Base-by-base conservation (phyloP, 2,888 invertebrate species). In the Drosophila diplacantha region DNA sequence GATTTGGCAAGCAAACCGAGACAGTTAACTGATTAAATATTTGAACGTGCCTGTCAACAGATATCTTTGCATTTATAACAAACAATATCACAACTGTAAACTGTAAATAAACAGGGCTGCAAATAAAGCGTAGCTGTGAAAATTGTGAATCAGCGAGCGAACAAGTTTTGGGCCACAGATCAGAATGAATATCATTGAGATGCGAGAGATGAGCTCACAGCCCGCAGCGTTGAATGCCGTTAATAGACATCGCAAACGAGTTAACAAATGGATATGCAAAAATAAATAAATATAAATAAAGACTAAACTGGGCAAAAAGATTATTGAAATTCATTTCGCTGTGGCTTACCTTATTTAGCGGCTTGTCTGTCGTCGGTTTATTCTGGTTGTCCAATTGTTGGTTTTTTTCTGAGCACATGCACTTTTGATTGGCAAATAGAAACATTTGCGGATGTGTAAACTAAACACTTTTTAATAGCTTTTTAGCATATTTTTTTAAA, bases 181-280 rank as follows among this genome's bases (percentile, higher is more conserved):
- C 60, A 60, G 69, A 66, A 57, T 58, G 61, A 66, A 57, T 52
- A 35, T 66, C 53, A 65, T 47, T 52, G 24, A 39, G 55, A 52
- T 56, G 29, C 38, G 47, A 71, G 82, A 81, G 82, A 82, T 77
- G 76, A 77, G 80, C 76, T 77, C 82, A 81, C 69, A 54, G 29
- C 26, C 34, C 34, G 35, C 35, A 56, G 53, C 54, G 20, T 7
- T 38, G 54, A 64, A 68, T 68, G 75, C 69, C 62, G 79, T 79
- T 73, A 73, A 75, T 75, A 63, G 58, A 52, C 50, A 71, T 59
- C 46, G 43, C 71, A 75, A 59, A 56, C 68, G 26, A 56, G 43
- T 63, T 51, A 65, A 53, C 46, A 65, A 57, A 58, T 54, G 37
- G 53, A 54, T 46, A 63, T 53, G 41, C 35, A 61, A 61, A 43